phyloP scores from a whole-genome alignment of 2,113 vertebrate species.

The Lophochroa leadbeateri region DNA sequence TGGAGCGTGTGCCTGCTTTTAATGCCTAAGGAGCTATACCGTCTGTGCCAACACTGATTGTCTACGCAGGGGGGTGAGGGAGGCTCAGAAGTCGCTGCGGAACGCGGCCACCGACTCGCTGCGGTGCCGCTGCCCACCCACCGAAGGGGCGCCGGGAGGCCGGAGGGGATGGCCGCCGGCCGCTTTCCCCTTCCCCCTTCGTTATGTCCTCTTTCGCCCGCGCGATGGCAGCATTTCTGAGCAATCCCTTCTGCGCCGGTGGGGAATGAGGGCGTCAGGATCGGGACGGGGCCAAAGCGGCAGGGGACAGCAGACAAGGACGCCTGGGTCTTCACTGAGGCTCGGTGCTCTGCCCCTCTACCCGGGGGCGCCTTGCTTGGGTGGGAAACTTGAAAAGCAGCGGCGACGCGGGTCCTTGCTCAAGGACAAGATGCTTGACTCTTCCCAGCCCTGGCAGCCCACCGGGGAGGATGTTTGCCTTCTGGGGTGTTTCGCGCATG shows the following conservation, averaged over 20 bases:
- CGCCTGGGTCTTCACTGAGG: background rate
- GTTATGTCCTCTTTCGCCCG: background rate
- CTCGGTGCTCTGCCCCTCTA: background rate
- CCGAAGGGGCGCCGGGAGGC: fast-evolving
- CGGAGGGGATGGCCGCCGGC: fast-evolving
- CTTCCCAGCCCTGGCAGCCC: background rate
- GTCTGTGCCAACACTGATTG: fast-evolving
- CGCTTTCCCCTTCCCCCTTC: background rate
- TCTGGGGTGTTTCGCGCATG: background rate
- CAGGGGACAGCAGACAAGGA: too few species aligned
- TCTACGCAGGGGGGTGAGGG: fast-evolving
- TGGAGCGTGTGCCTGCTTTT: background rate
- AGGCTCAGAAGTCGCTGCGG: fast-evolving
- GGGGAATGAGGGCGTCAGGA: background rate
- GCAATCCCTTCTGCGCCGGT: background rate
- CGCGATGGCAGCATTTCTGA: conserved; percentile 35
- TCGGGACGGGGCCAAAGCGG: background rate
- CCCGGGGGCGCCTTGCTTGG: background rate
- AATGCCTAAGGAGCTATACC: background rate
- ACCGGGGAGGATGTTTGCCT: fast-evolving
- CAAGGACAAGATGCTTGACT: background rate
- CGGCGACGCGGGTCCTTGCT: too few species aligned
- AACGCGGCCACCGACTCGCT: too few species aligned
- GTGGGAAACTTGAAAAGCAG: background rate
- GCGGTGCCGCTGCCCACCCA: background rate